Base-by-base conservation (phyloP, 1,140 invertebrate genomes). In the Reticulitermes speratus region DNA sequence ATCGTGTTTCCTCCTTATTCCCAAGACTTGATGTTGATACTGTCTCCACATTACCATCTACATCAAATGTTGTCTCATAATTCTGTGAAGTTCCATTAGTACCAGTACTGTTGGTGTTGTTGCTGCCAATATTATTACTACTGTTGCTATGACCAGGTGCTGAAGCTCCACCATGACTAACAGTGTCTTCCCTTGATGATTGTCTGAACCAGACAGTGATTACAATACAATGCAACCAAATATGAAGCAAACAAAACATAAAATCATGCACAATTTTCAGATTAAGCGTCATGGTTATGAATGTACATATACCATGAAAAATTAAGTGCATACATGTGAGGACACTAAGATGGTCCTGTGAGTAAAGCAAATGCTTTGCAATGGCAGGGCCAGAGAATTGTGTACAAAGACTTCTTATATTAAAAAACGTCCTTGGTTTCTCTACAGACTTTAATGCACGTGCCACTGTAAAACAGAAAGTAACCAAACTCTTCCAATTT, bases 1-100 rank as follows among this genome's bases (percentile, higher is more conserved):
- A 91, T 92, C 95, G 89, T 91, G 94, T 89, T 92, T 95, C 89
- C 91, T 95, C 91, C 93, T 94, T 87, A 92, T 94, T 94, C 55
- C 90, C 90, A 82, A 89, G 89, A 87, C 90, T 91, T 32, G 90
- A 90, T 3, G 91, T 91, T 3, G 90, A 91, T 19, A 91, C 87
- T 19, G 95, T 96, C 90, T 97, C 96, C 85, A 97, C 95, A 91
- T 97, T 97, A 45, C 95, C 95, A 87, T 96, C 96, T 85, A 96
- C 91, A 91, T 97, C 96, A 90, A 96, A 96, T 6, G 95, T 96
- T 11, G 95, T 96, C 90, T 96, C 96, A 87, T 96, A 96, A 91
- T 96, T 96, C 90, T 95, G 95, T 84, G 91, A 91, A 83, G 90
- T 89, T 87, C 90, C 69, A 45, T 84, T 86, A 44, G 86, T 25